A percentile compares a stretch with the other conserved stretches of the same genome.
phyloP scores from a whole-genome alignment of 2,888 invertebrate genomes.

The Gibbula magus region DNA sequence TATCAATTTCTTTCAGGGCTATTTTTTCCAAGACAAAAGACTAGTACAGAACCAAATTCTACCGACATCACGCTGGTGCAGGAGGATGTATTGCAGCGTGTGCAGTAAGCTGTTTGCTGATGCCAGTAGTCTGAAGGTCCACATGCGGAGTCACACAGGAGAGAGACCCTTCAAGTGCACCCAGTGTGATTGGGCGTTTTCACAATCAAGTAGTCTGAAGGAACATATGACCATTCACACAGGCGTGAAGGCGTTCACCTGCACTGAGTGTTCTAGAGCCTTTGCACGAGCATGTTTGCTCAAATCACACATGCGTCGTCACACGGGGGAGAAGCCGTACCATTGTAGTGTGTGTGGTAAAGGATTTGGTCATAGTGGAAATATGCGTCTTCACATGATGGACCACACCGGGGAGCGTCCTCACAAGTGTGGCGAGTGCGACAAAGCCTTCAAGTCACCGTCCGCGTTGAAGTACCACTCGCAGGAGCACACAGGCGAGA shows the following conservation, averaged over 20 bases:
- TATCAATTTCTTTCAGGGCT: no score
- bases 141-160: no score
- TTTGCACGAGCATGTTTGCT: background rate
- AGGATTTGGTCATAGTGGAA: background rate
- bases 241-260: background rate
- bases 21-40: no score
- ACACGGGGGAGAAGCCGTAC: background rate
- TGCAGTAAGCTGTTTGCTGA: no score
- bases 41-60: no score
- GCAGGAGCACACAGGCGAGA: background rate
- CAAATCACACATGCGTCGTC: background rate
- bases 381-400: background rate
- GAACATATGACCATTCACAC: background rate
- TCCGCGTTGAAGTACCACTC: background rate
- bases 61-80: no score
- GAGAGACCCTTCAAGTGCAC: no score
- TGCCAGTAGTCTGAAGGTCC: no score
- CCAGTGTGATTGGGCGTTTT: no score
- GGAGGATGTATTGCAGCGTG: no score
- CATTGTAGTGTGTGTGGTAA: constrained; percentile 1
- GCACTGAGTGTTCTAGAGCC: background rate
- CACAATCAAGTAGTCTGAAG: no score
- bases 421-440: background rate
- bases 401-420: background rate
- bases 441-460: background rate